Evolutionary conservation across 30 jellyfish, hydroid and myxozoan species (phyloP).

Genomic region (Turritopsis dohrnii): DNA sequence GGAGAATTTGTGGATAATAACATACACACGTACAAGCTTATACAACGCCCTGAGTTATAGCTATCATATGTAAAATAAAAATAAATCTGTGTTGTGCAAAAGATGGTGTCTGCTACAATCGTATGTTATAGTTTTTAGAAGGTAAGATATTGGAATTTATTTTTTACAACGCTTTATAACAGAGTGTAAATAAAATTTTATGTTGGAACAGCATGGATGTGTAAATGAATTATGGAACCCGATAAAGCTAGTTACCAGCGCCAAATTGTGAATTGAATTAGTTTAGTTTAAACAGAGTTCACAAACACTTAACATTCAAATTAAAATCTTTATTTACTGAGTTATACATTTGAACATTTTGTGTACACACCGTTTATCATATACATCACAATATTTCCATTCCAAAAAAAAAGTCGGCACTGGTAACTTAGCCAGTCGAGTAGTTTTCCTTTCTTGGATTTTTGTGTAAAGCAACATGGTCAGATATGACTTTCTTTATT

Average conservation of each 20-base stretch:
- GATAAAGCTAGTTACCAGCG: background rate
- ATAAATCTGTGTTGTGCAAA: background rate
- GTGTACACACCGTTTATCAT: background rate
- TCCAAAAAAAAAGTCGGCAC: conserved; percentile 13
- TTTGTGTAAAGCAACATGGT: background rate
- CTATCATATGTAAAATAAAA: background rate
- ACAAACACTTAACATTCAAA: background rate
- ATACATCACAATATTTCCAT: background rate
- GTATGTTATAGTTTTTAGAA: background rate
- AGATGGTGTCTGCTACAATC: background rate
- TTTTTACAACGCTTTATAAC: background rate
- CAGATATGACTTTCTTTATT: background rate
- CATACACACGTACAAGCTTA: background rate
- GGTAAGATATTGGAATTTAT: background rate
- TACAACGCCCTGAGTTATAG: background rate
- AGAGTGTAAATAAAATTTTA: too few relatives aligned
- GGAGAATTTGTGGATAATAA: background rate
- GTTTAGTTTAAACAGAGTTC: background rate
- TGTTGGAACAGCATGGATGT: too few relatives aligned
- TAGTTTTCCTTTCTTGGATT: too few relatives aligned
- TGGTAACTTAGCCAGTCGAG: conserved; percentile 5
- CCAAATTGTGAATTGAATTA: background rate
- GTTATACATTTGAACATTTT: background rate
- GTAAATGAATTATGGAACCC: background rate
- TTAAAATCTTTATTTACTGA: background rate